Percentiles rank a stretch among this genome's conserved stretches.
phyloP scores from a whole-genome alignment of 2,797 vertebrate genomes.

The Premnoplex brunnescens region DNA sequence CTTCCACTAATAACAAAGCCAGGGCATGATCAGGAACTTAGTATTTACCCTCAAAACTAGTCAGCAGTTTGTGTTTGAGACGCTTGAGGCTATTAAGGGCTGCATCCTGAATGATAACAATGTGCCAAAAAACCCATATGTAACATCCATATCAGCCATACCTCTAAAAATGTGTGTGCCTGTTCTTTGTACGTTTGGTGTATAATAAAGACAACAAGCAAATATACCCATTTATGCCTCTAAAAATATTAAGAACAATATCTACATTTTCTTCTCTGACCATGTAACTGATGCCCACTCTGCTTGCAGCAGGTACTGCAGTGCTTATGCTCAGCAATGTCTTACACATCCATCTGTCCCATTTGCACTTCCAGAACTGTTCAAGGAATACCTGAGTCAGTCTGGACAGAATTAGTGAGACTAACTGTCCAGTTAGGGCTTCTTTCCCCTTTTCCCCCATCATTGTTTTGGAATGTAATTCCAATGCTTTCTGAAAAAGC shows the following conservation, averaged over 20 bases:
- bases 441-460: not conserved
- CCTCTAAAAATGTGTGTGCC: not conserved
- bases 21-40: not conserved
- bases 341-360: not conserved
- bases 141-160: fast-evolving
- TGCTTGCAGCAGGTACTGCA: not conserved
- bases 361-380: not conserved
- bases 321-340: not conserved
- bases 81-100: not conserved
- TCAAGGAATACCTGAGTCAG: not conserved
- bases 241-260: not conserved
- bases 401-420: not conserved
- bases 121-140: not conserved
- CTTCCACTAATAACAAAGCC: not conserved
- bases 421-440: not conserved
- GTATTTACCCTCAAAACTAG: not conserved
- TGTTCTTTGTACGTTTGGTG: not conserved
- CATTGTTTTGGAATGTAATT: not conserved
- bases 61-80: not conserved
- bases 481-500: not conserved
- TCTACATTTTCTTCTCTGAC: not conserved
- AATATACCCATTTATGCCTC: not conserved
- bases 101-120: not conserved
- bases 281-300: fast-evolving
- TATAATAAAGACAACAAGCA: not conserved